Evolutionary conservation across 2,797 vertebrate species (phyloP).

Genomic region (Lagorchestes hirsutus): DNA sequence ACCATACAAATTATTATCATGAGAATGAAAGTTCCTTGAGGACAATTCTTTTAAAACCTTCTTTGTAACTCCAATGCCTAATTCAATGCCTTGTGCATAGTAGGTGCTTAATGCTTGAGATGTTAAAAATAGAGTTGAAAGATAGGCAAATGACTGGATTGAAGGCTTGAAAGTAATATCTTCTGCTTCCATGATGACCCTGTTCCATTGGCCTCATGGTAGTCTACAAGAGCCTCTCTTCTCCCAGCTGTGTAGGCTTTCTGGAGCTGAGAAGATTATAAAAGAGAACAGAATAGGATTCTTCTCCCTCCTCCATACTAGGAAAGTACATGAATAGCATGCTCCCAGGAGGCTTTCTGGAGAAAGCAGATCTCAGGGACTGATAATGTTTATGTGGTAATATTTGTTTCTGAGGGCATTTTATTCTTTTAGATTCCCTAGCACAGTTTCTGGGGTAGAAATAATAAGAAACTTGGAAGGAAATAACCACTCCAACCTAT

Average conservation of each 20-base stretch:
- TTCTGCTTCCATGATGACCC: neutral
- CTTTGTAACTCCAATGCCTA: too few species aligned
- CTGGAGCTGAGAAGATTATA: neutral
- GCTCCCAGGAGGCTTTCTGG: neutral
- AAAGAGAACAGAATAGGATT: neutral
- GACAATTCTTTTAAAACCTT: too few species aligned
- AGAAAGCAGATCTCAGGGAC: slow-evolving; percentile 29
- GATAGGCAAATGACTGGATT: neutral
- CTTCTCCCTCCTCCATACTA: slow-evolving; percentile 1
- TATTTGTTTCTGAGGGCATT: neutral
- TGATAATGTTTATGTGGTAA: slow-evolving; percentile 8
- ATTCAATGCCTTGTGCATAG: too few species aligned
- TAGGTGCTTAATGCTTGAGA: too few species aligned
- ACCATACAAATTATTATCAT: too few species aligned
- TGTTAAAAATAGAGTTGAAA: too few species aligned
- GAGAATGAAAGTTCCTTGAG: too few species aligned
- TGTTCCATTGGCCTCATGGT: slow-evolving; percentile 2
- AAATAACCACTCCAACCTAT: neutral
- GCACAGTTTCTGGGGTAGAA: neutral
- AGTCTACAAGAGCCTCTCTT: slow-evolving; percentile 9
- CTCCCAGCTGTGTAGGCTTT: neutral
- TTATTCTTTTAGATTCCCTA: neutral
- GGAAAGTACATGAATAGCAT: neutral
- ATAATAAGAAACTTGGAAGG: neutral
- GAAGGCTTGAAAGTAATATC: neutral